Conservation (phyloP, 2,113 vertebrate genomes). For the Neopipo cinnamomea region DNA sequence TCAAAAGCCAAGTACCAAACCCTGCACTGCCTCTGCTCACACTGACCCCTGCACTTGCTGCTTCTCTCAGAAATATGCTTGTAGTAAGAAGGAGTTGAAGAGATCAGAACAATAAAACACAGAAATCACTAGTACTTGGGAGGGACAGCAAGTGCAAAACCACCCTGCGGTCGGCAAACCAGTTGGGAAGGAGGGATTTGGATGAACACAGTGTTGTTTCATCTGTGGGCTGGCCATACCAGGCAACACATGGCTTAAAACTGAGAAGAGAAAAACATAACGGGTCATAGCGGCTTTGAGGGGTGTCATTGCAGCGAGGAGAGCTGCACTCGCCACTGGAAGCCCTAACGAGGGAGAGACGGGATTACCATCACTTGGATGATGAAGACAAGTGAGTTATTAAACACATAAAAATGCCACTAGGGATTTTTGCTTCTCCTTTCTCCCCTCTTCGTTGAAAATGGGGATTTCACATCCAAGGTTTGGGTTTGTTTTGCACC, state of each 20-base stretch:
- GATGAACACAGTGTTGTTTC: not conserved
- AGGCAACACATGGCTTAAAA: not conserved
- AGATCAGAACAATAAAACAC: not conserved
- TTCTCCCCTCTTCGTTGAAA: not conserved
- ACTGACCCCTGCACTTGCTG: rapidly evolving
- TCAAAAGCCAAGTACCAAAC: not conserved
- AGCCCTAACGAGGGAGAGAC: not conserved
- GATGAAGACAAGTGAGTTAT: not conserved
- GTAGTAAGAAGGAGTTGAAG: not conserved
- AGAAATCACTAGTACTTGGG: not conserved
- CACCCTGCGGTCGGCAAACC: rapidly evolving
- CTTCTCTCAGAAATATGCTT: not conserved
- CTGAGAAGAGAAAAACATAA: not conserved
- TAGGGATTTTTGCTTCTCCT: not conserved
- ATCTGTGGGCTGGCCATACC: not conserved
- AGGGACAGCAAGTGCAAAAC: not conserved
- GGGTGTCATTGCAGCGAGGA: rapidly evolving
- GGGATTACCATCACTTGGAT: not conserved
- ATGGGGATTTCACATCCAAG: not conserved
- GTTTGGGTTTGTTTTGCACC: not conserved
- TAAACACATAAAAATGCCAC: not conserved
- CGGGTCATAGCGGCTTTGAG: not conserved
- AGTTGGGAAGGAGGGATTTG: not conserved
- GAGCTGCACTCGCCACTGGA: not conserved
- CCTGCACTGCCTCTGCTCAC: rapidly evolving